These are phyloP conservation scores for Epistrophe eligans DNA, from an alignment of 2,888 invertebrate species.

Conservation along the genomic window DNA sequence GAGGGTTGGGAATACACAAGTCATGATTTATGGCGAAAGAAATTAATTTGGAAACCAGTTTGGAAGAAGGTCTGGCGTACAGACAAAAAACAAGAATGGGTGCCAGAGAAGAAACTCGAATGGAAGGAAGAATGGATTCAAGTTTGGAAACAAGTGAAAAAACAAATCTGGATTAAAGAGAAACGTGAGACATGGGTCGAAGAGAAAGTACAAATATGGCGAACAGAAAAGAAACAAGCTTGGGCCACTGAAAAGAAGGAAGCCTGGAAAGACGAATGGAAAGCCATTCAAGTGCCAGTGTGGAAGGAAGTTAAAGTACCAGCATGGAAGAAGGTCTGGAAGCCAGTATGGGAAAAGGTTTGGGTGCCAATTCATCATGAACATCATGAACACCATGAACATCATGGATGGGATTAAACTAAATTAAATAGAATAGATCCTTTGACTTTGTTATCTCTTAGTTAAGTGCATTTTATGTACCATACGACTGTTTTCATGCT, in stretches of 20 bases:
- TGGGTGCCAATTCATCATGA: constrained; percentile 88
- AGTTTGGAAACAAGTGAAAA: constrained; percentile 91
- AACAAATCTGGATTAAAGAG: constrained; percentile 92
- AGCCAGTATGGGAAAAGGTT: constrained; percentile 92
- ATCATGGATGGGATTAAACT: constrained; percentile 83
- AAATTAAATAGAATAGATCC: background rate
- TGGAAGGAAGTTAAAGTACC: constrained; percentile 89
- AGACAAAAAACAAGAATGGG: constrained; percentile 91
- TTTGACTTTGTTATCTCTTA: constrained; percentile 47
- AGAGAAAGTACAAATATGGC: constrained; percentile 88
- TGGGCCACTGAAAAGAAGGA: constrained; percentile 89
- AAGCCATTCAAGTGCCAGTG: constrained; percentile 89
- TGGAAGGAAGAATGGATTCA: constrained; percentile 87
- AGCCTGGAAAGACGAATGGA: constrained; percentile 89
- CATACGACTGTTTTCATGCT: constrained; percentile 70
- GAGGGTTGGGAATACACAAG: constrained; percentile 93
- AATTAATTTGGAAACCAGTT: constrained; percentile 87
- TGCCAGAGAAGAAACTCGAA: constrained; percentile 88
- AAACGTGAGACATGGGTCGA: constrained; percentile 90
- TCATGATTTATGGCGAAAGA: constrained; percentile 94
- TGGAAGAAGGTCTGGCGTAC: constrained; percentile 93
- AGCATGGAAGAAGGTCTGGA: constrained; percentile 92
- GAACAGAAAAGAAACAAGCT: constrained; percentile 86
- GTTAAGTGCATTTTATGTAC: constrained; percentile 70
- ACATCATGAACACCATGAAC: constrained; percentile 69